A percentile compares a stretch with the other conserved stretches of the same genome.
Conservation (phyloP, 2,888 invertebrate species). For the Pycnomerus fuliginosus region DNA sequence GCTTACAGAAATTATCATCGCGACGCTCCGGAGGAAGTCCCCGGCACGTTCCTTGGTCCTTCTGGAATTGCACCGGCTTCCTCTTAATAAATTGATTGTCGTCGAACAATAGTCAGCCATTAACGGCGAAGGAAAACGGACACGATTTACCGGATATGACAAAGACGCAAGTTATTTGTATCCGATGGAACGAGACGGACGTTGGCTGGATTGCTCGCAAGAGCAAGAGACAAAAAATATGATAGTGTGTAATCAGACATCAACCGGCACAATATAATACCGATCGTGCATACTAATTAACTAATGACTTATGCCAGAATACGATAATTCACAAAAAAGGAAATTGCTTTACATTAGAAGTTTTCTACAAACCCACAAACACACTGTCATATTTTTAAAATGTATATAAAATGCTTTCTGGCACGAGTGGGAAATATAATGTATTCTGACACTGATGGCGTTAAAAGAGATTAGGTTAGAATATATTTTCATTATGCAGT, state of each 20-base stretch:
- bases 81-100: constrained; percentile 32
- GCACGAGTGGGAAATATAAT: too few relatives aligned
- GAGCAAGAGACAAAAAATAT: constrained; percentile 51
- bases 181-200: constrained; percentile 48
- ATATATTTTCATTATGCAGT: too few relatives aligned
- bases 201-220: constrained; percentile 26
- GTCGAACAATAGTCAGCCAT: constrained; percentile 41
- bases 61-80: constrained; percentile 36
- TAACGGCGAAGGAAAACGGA: constrained; percentile 39
- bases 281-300: constrained; percentile 47
- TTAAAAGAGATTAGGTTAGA: too few relatives aligned
- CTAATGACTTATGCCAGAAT: too few relatives aligned
- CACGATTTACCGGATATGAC: constrained; percentile 52
- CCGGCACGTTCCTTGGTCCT: constrained; percentile 17
- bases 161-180: constrained; percentile 52
- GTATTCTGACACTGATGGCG: too few relatives aligned
- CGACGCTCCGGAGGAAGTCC: constrained; percentile 27
- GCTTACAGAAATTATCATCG: constrained; percentile 3
- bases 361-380: too few relatives aligned
- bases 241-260: constrained; percentile 54
- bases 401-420: too few relatives aligned
- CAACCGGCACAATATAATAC: constrained; percentile 47
- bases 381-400: too few relatives aligned
- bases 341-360: too few relatives aligned
- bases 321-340: too few relatives aligned